phyloP scores from a whole-genome alignment of 1,140 invertebrate genomes.

The Yoshiicerus persimilis region DNA sequence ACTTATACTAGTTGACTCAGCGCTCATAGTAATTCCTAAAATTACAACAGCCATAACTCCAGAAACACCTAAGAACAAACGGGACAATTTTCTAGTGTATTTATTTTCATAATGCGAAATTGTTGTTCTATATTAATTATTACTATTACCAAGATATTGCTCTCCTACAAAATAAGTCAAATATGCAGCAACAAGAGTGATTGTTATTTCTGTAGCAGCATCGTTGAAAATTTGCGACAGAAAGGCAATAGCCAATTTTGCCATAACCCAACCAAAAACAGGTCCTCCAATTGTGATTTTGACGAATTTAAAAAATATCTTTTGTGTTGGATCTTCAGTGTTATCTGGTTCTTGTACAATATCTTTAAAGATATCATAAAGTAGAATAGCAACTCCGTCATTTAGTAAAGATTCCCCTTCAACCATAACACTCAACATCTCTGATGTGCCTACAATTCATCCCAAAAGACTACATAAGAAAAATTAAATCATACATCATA shows the following conservation, averaged over 20 bases:
- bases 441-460: constrained; percentile 50
- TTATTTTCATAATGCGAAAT: background rate
- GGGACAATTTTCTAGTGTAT: background rate
- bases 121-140: background rate
- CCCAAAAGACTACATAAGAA: background rate
- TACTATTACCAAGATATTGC: constrained; percentile 49
- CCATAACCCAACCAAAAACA: constrained; percentile 54
- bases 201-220: constrained; percentile 55
- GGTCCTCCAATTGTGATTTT: constrained; percentile 51
- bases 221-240: constrained; percentile 55
- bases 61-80: constrained; percentile 50
- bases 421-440: constrained; percentile 55
- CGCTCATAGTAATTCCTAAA: constrained; percentile 55
- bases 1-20: constrained; percentile 56
- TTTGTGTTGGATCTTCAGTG: background rate
- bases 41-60: constrained; percentile 58
- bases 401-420: constrained; percentile 59
- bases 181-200: constrained; percentile 57
- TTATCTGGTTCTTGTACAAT: background rate
- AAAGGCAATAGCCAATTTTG: constrained; percentile 53
- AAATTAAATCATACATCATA: background rate
- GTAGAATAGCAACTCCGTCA: constrained; percentile 58
- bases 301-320: background rate
- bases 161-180: constrained; percentile 57
- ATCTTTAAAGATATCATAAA: constrained; percentile 52